Evolutionary conservation across 2,113 vertebrate species (phyloP).

Genomic region (Dunckerocampus dactyliophorus): DNA sequence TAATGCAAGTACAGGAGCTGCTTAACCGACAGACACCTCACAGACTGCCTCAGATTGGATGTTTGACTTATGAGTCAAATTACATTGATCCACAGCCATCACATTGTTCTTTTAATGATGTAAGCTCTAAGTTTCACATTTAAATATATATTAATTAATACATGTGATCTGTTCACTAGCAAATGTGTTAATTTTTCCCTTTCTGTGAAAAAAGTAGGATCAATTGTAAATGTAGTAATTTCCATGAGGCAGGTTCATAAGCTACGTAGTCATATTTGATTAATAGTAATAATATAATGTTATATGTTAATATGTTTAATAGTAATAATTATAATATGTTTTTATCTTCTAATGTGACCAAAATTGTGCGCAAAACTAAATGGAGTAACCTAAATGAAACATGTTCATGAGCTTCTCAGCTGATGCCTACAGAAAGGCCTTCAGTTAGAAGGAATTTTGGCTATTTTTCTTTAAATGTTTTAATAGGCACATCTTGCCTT

Average conservation of each 20-base stretch:
- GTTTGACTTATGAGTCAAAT: slow-evolving; percentile 1
- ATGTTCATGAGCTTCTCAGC: not conserved
- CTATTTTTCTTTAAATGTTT: not conserved
- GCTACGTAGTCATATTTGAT: too few species aligned
- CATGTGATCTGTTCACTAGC: too few species aligned
- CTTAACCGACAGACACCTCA: slow-evolving; percentile 4
- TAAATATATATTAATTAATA: too few species aligned
- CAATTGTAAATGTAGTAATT: too few species aligned
- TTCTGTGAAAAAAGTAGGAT: too few species aligned
- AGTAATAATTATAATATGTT: not conserved
- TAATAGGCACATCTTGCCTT: not conserved
- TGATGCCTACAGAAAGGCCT: not conserved
- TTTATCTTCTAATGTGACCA: not conserved
- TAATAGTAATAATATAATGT: too few species aligned
- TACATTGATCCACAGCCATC: slow-evolving; percentile 2
- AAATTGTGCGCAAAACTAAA: not conserved
- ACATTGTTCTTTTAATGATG: not conserved
- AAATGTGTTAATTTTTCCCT: too few species aligned
- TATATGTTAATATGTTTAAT: too few species aligned
- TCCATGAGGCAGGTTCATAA: not conserved
- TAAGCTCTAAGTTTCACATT: too few species aligned
- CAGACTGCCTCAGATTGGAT: not conserved
- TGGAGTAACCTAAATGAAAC: not conserved
- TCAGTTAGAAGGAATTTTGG: not conserved
- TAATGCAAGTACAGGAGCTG: slow-evolving; percentile 7